Evolutionary conservation across 2,113 vertebrate species (phyloP).

Genomic region (Sebastes schlegelii): DNA sequence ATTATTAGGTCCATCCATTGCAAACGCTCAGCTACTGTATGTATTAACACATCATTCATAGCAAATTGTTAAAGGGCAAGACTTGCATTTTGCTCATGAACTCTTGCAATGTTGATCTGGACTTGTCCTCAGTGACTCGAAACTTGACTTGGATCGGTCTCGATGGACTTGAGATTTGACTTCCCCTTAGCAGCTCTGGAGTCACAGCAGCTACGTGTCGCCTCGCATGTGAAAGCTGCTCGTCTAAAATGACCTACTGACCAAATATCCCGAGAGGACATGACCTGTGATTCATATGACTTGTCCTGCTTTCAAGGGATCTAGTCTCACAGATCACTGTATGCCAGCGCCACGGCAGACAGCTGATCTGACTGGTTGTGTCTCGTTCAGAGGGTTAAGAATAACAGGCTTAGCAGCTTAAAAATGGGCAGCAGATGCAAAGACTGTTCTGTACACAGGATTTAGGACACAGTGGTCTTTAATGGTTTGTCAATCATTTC

Average conservation of each 20-base stretch:
- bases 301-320: slow-evolving; percentile 40
- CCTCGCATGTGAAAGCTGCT: slow-evolving; percentile 37
- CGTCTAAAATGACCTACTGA: slow-evolving; percentile 46
- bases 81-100: neutral
- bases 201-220: neutral
- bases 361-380: slow-evolving; percentile 29
- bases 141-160: neutral
- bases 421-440: slow-evolving; percentile 33
- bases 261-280: slow-evolving; percentile 23
- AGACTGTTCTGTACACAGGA: slow-evolving; percentile 37
- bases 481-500: slow-evolving; percentile 23
- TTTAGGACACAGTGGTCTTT: slow-evolving; percentile 47
- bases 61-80: neutral
- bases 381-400: slow-evolving; percentile 54
- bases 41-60: neutral
- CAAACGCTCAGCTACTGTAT: neutral
- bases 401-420: slow-evolving; percentile 62
- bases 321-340: slow-evolving; percentile 16
- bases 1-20: neutral
- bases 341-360: neutral
- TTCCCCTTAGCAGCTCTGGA: neutral
- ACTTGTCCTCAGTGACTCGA: neutral
- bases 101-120: neutral
- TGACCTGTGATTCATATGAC: slow-evolving; percentile 30
- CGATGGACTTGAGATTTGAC: neutral